phyloP scores from a whole-genome alignment of 2,797 vertebrate genomes.

The Anisognathus igniventris region DNA sequence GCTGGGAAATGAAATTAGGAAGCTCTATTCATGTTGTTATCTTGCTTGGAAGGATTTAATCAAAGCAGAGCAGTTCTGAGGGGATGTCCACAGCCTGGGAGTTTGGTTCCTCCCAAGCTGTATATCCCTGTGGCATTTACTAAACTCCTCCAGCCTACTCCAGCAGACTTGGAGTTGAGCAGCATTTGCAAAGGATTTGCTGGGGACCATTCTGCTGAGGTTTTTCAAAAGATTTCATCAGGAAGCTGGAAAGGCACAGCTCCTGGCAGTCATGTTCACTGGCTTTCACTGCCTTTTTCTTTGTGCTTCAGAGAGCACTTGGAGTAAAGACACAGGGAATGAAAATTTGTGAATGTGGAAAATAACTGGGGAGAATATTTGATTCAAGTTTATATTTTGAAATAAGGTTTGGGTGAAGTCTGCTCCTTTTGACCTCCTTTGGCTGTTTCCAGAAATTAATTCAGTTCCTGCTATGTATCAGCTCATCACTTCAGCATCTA shows the following conservation, averaged over 20 bases:
- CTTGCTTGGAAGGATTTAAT: conserved; percentile 41
- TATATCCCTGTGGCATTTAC: neutral
- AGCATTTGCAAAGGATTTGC: neutral
- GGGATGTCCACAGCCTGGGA: neutral
- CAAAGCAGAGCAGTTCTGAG: neutral
- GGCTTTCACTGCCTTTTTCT: neutral
- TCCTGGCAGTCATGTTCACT: neutral
- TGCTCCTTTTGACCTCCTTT: neutral
- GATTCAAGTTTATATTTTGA: neutral
- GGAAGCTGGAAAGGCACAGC: neutral
- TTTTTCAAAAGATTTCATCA: neutral
- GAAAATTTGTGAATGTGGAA: neutral
- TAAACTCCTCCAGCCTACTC: neutral
- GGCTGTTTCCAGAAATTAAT: neutral
- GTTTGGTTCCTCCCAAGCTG: neutral
- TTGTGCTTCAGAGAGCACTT: neutral
- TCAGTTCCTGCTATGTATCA: neutral
- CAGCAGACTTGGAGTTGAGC: neutral
- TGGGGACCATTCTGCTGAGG: neutral
- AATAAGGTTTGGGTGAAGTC: neutral
- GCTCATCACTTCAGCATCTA: neutral
- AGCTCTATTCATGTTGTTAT: neutral
- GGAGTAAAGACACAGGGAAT: neutral
- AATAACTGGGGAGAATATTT: neutral
- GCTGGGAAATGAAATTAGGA: conserved; percentile 36